Base-by-base conservation (phyloP, 2,888 invertebrate species). In the Cotesia congregata region DNA sequence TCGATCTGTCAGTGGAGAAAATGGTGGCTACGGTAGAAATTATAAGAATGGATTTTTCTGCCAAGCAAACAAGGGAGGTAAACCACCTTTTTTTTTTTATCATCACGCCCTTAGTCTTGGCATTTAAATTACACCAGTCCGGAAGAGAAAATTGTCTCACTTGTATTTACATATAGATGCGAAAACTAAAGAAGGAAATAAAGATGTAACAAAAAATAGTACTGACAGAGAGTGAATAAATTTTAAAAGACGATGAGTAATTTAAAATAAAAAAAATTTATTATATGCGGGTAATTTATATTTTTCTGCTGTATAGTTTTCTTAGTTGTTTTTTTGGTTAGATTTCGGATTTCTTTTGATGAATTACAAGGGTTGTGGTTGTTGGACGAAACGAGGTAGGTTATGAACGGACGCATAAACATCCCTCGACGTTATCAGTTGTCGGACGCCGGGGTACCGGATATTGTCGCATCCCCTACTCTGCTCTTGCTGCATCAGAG, bases 381-480 rank as follows among this genome's bases (percentile, higher is more conserved):
- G 69, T 70, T 72, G 67, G 69, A 68, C 64, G 70, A 71, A 68
- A 77, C 73, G 39, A 73, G 59, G 39, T 68, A 74, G 73, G 78
- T 80, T 77, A 80, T 77, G 71, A 79, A 78, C 87, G 86, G 84
- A 85, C 85, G 84, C 88, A 88, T 89, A 89, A 89, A 89, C 89
- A 88, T 88, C 86, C 88, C 88, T 83, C 83, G 86, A 88, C 86
- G 88, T 89, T 89, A 89, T 89, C 89, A 89, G 89, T 89, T 87
- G 89, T 88, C 89, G 89, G 89, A 88, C 89, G 89, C 89, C 89
- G 89, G 89, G 86, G 86, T 87, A 87, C 86, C 89, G 89, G 89
- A 89, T 89, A 89, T 89, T 89, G 89, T 89, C 88, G 89, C 89
- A 89, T 89, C 89, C 89, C 89, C 88, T 84, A 85, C 85, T 85